phyloP scores from a whole-genome alignment of 2,113 vertebrate species.

The Chascanopsetta lugubris region DNA sequence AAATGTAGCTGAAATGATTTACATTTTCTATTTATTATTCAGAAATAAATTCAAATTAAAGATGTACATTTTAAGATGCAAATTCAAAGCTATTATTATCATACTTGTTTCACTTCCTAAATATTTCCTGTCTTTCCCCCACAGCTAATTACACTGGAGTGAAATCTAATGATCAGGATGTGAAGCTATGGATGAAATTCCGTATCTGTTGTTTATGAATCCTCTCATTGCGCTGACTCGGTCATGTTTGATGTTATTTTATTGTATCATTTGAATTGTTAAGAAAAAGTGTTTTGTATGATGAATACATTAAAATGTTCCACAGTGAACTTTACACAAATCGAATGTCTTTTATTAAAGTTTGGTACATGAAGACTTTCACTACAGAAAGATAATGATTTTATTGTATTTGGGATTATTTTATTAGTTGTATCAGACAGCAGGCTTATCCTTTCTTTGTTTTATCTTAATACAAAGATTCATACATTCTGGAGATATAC shows the following conservation, averaged over 20 bases:
- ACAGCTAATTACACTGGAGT: conserved; percentile 52
- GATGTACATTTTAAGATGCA: background rate
- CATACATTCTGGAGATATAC: too few relatives aligned
- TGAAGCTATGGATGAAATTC: conserved; percentile 19
- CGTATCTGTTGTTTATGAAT: background rate
- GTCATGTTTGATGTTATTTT: conserved; percentile 30
- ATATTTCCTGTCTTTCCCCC: background rate
- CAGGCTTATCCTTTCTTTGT: too few relatives aligned
- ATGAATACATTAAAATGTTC: conserved; percentile 50
- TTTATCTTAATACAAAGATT: too few relatives aligned
- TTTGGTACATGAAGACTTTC: background rate
- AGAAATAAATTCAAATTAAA: too few relatives aligned
- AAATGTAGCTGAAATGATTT: too few relatives aligned
- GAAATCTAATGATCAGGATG: background rate
- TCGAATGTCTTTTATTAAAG: background rate
- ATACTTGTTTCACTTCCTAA: too few relatives aligned
- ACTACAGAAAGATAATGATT: background rate
- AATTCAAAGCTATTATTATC: background rate
- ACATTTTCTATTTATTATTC: too few relatives aligned
- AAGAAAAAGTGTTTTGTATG: conserved; percentile 53
- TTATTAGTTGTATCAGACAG: too few relatives aligned
- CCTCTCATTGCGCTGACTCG: background rate
- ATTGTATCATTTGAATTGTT: conserved; percentile 32
- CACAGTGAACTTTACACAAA: conserved; percentile 1
- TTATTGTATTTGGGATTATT: too few relatives aligned